phyloP scores from a whole-genome alignment of 2,888 invertebrate species.

The Pachliopta kotzebuea region DNA sequence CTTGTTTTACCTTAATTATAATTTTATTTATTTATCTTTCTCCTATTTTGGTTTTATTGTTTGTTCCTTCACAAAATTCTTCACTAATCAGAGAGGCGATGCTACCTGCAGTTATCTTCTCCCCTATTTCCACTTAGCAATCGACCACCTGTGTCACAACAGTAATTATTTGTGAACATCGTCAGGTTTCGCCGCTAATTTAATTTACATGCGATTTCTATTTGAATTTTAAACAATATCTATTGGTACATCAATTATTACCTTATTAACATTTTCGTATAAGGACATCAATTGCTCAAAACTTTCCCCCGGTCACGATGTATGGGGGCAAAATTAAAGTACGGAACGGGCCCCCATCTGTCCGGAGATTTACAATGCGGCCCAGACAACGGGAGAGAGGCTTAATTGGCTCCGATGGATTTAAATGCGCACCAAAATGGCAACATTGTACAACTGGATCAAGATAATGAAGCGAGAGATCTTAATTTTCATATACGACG shows the following conservation, averaged over 20 bases:
- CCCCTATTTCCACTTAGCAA: too few species aligned
- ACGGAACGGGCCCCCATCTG: slow-evolving; percentile 19
- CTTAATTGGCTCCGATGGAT: slow-evolving; percentile 28
- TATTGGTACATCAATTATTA: neutral
- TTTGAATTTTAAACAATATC: neutral
- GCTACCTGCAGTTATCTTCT: too few species aligned
- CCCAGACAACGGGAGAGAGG: slow-evolving; percentile 11
- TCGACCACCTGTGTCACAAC: too few species aligned
- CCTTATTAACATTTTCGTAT: too few species aligned
- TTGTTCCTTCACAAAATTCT: too few species aligned
- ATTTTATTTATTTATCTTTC: too few species aligned
- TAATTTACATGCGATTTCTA: too few species aligned
- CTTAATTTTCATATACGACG: slow-evolving; percentile 28
- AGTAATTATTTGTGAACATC: too few species aligned
- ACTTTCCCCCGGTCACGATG: slow-evolving; percentile 23
- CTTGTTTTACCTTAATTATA: too few species aligned
- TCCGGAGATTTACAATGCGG: slow-evolving; percentile 22
- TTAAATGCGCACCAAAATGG: slow-evolving; percentile 28
- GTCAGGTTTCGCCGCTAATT: too few species aligned
- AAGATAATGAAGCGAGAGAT: slow-evolving; percentile 28
- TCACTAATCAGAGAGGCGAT: too few species aligned
- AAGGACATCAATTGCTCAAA: slow-evolving; percentile 1
- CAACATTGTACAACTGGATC: slow-evolving; percentile 15
- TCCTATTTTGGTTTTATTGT: too few species aligned
- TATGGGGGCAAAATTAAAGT: slow-evolving; percentile 15